These are phyloP conservation scores for Eubasilissa regina DNA, from an alignment of 1,140 invertebrate genomes.

Conservation along the genomic window DNA sequence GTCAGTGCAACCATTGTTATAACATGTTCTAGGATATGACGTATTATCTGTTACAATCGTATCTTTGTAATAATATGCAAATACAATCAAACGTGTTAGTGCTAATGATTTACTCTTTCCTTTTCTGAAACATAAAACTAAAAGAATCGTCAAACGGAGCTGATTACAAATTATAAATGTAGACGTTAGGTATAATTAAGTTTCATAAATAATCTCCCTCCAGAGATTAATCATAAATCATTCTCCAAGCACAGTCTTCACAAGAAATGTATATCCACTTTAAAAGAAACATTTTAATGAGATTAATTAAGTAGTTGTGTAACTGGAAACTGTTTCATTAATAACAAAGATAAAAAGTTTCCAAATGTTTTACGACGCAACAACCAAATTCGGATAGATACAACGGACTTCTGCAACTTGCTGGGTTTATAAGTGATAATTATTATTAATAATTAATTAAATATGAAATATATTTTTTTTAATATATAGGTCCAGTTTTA, in stretches of 20 bases:
- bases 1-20: no score
- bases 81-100: neutral
- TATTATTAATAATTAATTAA: conserved; percentile 27
- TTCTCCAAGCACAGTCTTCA: conserved; percentile 22
- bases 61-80: neutral
- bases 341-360: conserved; percentile 38
- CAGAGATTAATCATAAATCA: conserved; percentile 40
- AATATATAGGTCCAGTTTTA: conserved; percentile 5
- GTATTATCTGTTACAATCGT: no score
- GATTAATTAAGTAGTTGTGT: conserved; percentile 47
- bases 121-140: conserved; percentile 38
- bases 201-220: conserved; percentile 53
- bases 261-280: conserved; percentile 43
- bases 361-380: conserved; percentile 33
- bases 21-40: no score
- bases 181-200: conserved; percentile 55
- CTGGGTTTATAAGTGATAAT: conserved; percentile 17
- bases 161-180: conserved; percentile 59
- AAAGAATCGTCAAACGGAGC: conserved; percentile 53
- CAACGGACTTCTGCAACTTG: conserved; percentile 8
- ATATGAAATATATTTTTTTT: no score
- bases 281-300: conserved; percentile 47
- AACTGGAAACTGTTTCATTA: conserved; percentile 41
- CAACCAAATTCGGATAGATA: conserved; percentile 15
- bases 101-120: conserved; percentile 52